phyloP scores from a whole-genome alignment of 2,888 invertebrate species.

The Eupithecia insigniata region DNA sequence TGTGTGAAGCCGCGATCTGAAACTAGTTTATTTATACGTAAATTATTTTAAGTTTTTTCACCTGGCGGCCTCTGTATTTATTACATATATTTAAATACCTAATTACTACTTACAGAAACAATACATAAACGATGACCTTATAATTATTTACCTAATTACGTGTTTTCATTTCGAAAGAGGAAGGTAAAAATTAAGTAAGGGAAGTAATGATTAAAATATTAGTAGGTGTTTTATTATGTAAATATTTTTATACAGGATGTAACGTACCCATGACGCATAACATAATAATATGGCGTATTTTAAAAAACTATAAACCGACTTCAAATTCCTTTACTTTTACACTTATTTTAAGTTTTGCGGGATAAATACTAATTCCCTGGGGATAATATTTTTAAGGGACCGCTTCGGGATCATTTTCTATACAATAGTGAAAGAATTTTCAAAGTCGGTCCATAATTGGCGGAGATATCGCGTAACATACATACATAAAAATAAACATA shows the following conservation, averaged over 20 bases:
- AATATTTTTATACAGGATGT: neutral
- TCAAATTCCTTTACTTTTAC: no score
- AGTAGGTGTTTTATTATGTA: neutral
- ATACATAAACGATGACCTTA: conserved; percentile 29
- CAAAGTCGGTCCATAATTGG: no score
- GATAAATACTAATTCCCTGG: no score
- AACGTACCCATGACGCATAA: neutral
- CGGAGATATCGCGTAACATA: no score
- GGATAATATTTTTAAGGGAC: no score
- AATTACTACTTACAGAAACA: conserved; percentile 26
- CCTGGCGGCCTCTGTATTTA: conserved; percentile 6
- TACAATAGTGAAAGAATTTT: no score
- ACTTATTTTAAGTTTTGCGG: no score
- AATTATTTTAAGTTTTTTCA: neutral
- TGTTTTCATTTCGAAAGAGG: conserved; percentile 21
- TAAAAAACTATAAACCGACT: no score
- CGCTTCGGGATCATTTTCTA: no score
- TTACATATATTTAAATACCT: conserved; percentile 31
- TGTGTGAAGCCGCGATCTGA: no score
- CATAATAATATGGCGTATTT: no score
- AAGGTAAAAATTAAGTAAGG: neutral
- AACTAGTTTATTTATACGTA: neutral
- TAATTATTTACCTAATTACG: conserved; percentile 29
- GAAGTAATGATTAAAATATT: neutral
- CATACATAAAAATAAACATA: no score